Evolutionary conservation across 1,140 invertebrate genomes (phyloP).

Genomic region (Trachelipus rathkii): DNA sequence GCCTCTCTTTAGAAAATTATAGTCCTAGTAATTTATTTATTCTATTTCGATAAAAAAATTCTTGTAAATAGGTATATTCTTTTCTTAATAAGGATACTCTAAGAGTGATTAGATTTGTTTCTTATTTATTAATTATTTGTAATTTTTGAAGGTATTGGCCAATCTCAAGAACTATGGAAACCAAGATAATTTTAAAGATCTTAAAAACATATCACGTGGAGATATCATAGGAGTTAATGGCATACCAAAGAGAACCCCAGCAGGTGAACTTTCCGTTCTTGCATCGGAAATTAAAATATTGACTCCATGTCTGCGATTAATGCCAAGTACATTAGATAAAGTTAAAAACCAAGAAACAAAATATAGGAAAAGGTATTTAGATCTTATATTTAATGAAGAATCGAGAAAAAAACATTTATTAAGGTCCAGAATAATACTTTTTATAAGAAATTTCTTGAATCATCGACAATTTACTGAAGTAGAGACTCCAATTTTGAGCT

Average conservation of each 20-base stretch:
- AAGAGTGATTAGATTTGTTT: too few species aligned
- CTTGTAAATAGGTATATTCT: too few species aligned
- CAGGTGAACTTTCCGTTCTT: not conserved
- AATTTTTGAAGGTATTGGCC: not conserved
- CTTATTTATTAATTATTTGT: not conserved
- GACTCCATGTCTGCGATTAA: not conserved
- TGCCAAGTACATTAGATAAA: not conserved
- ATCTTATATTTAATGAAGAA: not conserved
- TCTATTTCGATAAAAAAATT: too few species aligned
- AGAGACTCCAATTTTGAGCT: slow-evolving; percentile 99
- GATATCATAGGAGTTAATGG: not conserved
- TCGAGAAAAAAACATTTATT: not conserved
- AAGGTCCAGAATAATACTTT: not conserved
- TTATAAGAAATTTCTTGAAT: slow-evolving; percentile 80
- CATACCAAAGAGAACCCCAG: not conserved
- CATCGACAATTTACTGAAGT: slow-evolving; percentile 92
- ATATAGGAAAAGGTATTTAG: slow-evolving; percentile 6
- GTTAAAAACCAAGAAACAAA: not conserved
- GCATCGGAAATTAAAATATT: not conserved
- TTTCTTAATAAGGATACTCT: too few species aligned
- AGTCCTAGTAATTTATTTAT: too few species aligned
- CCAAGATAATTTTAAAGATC: not conserved
- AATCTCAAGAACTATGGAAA: not conserved
- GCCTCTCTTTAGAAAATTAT: too few species aligned
- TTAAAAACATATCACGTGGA: not conserved